Conservation (phyloP, 1,140 invertebrate genomes). For the Adelges cooleyi region DNA sequence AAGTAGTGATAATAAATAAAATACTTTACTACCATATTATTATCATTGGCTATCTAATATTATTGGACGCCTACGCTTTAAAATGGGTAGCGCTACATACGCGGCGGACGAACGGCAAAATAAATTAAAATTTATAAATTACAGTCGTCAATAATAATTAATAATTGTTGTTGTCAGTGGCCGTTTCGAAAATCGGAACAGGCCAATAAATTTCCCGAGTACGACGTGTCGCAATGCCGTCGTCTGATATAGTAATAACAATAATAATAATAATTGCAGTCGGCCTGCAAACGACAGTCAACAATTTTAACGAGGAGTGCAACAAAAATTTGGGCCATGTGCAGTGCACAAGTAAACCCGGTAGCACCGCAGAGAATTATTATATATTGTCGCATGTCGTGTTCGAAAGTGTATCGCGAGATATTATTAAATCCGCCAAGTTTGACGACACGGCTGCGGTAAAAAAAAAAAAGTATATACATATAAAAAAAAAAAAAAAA, state of each 20-base stretch:
- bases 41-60: too few species aligned
- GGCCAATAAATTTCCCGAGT: background rate
- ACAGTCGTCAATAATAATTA: too few species aligned
- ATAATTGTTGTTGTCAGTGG: too few species aligned
- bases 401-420: background rate
- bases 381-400: conserved; percentile 11
- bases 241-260: background rate
- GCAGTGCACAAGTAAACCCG: conserved; percentile 3
- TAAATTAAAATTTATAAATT: too few species aligned
- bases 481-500: background rate
- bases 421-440: conserved; percentile 6
- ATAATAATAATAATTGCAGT: conserved; percentile 1
- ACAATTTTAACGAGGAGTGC: conserved; percentile 16
- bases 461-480: background rate
- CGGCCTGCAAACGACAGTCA: background rate
- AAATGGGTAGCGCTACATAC: too few species aligned
- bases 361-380: conserved; percentile 12
- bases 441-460: background rate
- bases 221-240: conserved; percentile 13
- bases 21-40: too few species aligned
- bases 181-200: background rate
- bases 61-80: too few species aligned
- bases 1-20: too few species aligned
- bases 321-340: background rate
- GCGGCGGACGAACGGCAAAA: too few species aligned